A percentile compares a stretch with the other conserved stretches of the same genome.
phyloP scores from a whole-genome alignment of 2,113 vertebrate species.

The Stegastes partitus region DNA sequence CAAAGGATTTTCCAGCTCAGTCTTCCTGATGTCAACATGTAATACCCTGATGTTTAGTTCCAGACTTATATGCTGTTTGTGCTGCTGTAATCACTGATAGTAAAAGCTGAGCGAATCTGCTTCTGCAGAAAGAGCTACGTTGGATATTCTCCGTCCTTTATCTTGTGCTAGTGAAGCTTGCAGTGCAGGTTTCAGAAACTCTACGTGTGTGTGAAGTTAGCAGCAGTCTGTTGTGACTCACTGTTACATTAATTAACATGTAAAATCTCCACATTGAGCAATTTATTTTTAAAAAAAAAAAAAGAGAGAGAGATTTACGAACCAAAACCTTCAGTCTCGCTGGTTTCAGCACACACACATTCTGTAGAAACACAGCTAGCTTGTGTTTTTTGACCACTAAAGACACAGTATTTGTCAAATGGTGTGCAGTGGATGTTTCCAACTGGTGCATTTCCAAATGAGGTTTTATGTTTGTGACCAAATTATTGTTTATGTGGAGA shows the following conservation, averaged over 20 bases:
- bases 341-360: not conserved
- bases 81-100: slow-evolving; percentile 70
- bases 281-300: slow-evolving; percentile 1
- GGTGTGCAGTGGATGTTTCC: slow-evolving; percentile 34
- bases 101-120: slow-evolving; percentile 40
- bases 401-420: slow-evolving; percentile 14
- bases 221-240: not conserved
- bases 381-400: slow-evolving; percentile 46
- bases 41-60: slow-evolving; percentile 38
- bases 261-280: not conserved
- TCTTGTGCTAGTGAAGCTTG: slow-evolving; percentile 75
- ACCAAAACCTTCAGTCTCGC: no score
- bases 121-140: slow-evolving; percentile 47
- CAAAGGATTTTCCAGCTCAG: slow-evolving; percentile 52
- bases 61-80: slow-evolving; percentile 61
- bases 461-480: slow-evolving; percentile 60
- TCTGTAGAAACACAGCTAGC: slow-evolving; percentile 20
- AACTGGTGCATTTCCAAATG: slow-evolving; percentile 41
- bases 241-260: slow-evolving; percentile 17
- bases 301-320: no score
- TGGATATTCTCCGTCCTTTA: slow-evolving; percentile 30
- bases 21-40: slow-evolving; percentile 40
- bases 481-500: slow-evolving; percentile 59
- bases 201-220: slow-evolving; percentile 27
- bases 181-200: slow-evolving; percentile 79